Conservation (phyloP, 1,140 invertebrate species). For the Mycetomoellerius zeteki region DNA sequence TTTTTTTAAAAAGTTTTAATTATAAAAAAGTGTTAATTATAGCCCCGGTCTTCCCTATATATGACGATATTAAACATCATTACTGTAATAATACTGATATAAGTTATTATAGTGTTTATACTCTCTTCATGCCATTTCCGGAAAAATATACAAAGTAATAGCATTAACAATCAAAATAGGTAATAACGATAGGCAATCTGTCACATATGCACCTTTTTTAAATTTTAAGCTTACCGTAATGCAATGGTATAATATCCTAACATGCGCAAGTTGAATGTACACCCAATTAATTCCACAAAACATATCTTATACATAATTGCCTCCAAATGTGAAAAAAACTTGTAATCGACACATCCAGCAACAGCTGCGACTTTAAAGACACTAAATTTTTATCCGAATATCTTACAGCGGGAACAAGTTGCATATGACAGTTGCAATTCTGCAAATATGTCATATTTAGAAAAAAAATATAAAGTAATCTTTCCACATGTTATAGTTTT, state of each 20-base stretch:
- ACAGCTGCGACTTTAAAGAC: not conserved
- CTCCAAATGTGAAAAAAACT: conserved; percentile 75
- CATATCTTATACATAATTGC: conserved; percentile 72
- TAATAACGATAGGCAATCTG: not conserved
- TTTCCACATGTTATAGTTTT: not conserved
- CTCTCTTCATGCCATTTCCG: conserved; percentile 72
- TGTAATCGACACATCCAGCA: conserved; percentile 53
- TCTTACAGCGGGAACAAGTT: too few relatives aligned
- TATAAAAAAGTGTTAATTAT: too few relatives aligned
- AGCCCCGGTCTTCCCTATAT: too few relatives aligned
- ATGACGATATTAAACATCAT: conserved; percentile 79
- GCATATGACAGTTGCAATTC: conserved; percentile 27
- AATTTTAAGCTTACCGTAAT: conserved; percentile 74
- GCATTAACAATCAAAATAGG: not conserved
- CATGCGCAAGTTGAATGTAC: conserved; percentile 78
- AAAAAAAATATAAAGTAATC: not conserved
- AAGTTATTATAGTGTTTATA: conserved; percentile 60
- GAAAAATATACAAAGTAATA: not conserved
- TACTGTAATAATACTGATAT: conserved; percentile 70
- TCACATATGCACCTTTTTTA: conserved; percentile 23
- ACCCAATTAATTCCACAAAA: conserved; percentile 77
- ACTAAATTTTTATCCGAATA: conserved; percentile 2
- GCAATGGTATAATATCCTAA: conserved; percentile 78
- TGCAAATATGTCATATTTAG: conserved; percentile 10
- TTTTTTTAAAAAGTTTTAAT: too few relatives aligned